phyloP scores from a whole-genome alignment of 2,113 vertebrate genomes.

The Anarrhichthys ocellatus region DNA sequence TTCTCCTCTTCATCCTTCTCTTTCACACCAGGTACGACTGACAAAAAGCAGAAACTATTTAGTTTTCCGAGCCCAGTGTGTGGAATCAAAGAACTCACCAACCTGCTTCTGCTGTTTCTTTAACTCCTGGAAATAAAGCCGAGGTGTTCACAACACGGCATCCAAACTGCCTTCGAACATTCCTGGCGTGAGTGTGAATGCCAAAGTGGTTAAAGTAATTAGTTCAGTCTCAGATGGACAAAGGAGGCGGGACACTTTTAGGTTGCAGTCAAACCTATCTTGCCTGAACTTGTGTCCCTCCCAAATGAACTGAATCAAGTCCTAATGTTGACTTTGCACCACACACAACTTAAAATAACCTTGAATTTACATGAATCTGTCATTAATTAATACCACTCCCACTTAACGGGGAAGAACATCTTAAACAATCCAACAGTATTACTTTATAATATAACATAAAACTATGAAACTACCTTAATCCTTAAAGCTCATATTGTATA shows the following conservation, averaged over 20 bases:
- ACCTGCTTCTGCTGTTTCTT: conserved; percentile 62
- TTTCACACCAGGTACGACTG: not conserved
- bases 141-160: not conserved
- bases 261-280: conserved; percentile 44
- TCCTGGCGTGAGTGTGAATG: conserved; percentile 9
- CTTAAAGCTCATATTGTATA: not conserved
- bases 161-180: conserved; percentile 19
- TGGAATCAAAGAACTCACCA: conserved; percentile 49
- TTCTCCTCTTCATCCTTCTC: not conserved
- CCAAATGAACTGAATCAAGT: conserved; percentile 25
- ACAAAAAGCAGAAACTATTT: not conserved
- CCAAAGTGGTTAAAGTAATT: conserved; percentile 39
- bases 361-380: not conserved
- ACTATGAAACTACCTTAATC: not conserved
- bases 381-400: not conserved
- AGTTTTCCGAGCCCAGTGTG: not conserved
- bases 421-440: not conserved
- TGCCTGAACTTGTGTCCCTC: conserved; percentile 29
- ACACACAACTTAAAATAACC: not conserved
- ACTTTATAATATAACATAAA: not conserved
- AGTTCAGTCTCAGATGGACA: conserved; percentile 34
- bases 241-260: conserved; percentile 60
- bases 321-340: not conserved
- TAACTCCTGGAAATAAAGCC: conserved; percentile 11
- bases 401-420: not conserved